A percentile compares a stretch with the other conserved stretches of the same genome.
These are phyloP conservation scores for Drosophila punjabiensis DNA, from an alignment of 1,140 invertebrate genomes.

Conservation along the genomic window DNA sequence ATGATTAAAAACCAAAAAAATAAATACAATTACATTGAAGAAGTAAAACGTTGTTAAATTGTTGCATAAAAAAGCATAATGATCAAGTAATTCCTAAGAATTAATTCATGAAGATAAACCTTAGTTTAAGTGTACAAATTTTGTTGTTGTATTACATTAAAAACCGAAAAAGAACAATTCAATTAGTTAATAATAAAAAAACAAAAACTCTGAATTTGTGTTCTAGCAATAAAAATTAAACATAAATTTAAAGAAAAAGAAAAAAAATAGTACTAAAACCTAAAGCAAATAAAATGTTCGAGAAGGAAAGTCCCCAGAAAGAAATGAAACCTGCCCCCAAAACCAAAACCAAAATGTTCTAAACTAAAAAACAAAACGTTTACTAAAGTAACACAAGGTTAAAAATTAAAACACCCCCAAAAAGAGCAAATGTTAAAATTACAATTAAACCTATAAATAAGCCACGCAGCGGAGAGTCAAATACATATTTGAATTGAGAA, in stretches of 20 bases:
- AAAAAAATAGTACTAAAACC: conserved; percentile 43
- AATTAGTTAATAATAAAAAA: conserved; percentile 50
- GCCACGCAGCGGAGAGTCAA: conserved; percentile 45
- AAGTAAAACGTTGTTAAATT: conserved; percentile 84
- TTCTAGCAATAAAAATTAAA: conserved; percentile 80
- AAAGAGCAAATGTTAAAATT: conserved; percentile 81
- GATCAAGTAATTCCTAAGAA: conserved; percentile 75
- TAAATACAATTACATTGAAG: conserved; percentile 67
- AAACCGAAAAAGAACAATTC: conserved; percentile 53
- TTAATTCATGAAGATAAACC: conserved; percentile 72
- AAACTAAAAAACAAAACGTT: conserved; percentile 66
- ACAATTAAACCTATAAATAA: conserved; percentile 77
- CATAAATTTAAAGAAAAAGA: conserved; percentile 56
- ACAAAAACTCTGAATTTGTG: conserved; percentile 72
- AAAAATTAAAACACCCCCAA: conserved; percentile 69
- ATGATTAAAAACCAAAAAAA: conserved; percentile 41
- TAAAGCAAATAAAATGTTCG: conserved; percentile 48
- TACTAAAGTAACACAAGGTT: conserved; percentile 77
- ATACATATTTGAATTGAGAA: conserved; percentile 57
- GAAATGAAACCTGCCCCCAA: conserved; percentile 58
- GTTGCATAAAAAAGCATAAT: conserved; percentile 73
- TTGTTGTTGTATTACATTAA: conserved; percentile 80
- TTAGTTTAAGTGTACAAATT: conserved; percentile 82
- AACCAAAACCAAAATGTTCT: conserved; percentile 70
- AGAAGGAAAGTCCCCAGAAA: conserved; percentile 45